Base-by-base conservation (phyloP, 2,113 vertebrate species). In the Phaetusa simplex region DNA sequence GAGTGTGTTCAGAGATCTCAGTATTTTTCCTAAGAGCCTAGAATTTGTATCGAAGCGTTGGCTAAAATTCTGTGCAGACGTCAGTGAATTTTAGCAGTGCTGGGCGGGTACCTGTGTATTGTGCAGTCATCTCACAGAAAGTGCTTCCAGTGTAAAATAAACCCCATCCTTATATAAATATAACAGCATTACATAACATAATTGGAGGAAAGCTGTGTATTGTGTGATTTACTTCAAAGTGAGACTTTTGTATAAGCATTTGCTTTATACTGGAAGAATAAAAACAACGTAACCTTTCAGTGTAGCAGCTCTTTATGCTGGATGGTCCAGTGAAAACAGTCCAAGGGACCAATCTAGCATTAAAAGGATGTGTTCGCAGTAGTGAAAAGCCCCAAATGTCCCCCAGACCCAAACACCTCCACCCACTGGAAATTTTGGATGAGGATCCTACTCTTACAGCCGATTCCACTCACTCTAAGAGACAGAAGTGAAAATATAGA, bases 211-310 rank as follows among this genome's bases (percentile, higher is more conserved):
- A 84, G 27, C 50, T 61, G 59, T 12, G 36, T 24, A 86, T 73
- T 83, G 64, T 72, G 43, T 40, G 38, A 71, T 62, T 86, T 56
- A 78, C 69, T 96, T 96, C 88, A 56, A 93, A 97, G 92, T 5
- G 14, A 52, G 40, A 67, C 61, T 69, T 76, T 32, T 61, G 13
- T 81, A 16, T n/a, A 82, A 88, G 71, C 56, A 65, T 65, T 80
- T 77, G 6, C 53, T 74, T 89, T 53, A 71, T 3, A 86, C 24
- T 16, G 40, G 40, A 78, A 78, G 36, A 69, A 94, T 22, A 79
- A 91, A 94, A 87, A 40, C 40, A 78, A 76, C 0, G 1, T 6
- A 42, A 69, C 32, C 23, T 73, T 71, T 73, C 40, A 76, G 58
- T 40, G 45, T 1, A 49, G 43, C 40, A 65, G 20, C 26, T 76